phyloP scores from a whole-genome alignment of 2,113 vertebrate species.

The Paralichthys olivaceus region DNA sequence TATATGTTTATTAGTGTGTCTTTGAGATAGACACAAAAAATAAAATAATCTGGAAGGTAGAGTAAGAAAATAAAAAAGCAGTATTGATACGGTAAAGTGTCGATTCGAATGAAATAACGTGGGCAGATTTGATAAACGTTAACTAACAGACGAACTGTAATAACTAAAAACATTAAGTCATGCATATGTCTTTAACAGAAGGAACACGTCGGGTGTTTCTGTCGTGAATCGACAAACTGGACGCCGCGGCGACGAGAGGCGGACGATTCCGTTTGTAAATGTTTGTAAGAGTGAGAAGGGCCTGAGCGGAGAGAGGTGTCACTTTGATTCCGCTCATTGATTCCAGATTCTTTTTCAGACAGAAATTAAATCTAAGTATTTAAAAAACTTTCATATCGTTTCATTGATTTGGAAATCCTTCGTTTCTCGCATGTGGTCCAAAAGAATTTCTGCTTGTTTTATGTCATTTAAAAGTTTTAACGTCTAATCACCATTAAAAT shows the following conservation, averaged over 20 bases:
- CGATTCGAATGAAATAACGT: conserved; percentile 29
- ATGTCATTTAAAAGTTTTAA: too few species aligned
- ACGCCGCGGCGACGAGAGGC: too few species aligned
- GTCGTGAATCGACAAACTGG: neutral
- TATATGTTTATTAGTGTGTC: conserved; percentile 45
- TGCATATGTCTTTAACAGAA: conserved; percentile 78
- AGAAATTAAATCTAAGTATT: too few species aligned
- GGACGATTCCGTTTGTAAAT: too few species aligned
- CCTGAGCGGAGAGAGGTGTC: too few species aligned
- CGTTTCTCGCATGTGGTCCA: neutral
- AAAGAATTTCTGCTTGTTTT: too few species aligned
- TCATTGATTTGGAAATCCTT: neutral
- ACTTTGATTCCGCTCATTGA: neutral
- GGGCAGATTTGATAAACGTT: conserved; percentile 30
- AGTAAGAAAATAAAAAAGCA: conserved; percentile 25
- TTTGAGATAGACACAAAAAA: conserved; percentile 21
- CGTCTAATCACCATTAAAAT: too few species aligned
- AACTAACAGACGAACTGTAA: conserved; percentile 42
- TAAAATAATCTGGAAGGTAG: conserved; percentile 13
- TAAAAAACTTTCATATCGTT: neutral
- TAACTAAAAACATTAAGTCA: conserved; percentile 51
- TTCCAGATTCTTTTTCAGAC: neutral
- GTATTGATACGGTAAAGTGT: conserved; percentile 35
- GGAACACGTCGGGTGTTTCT: neutral
- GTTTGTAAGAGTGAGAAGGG: too few species aligned